These are phyloP conservation scores for Aurelia sp. DNA, from an alignment of 30 jellyfish, hydroid and myxozoan species.

Conservation along the genomic window DNA sequence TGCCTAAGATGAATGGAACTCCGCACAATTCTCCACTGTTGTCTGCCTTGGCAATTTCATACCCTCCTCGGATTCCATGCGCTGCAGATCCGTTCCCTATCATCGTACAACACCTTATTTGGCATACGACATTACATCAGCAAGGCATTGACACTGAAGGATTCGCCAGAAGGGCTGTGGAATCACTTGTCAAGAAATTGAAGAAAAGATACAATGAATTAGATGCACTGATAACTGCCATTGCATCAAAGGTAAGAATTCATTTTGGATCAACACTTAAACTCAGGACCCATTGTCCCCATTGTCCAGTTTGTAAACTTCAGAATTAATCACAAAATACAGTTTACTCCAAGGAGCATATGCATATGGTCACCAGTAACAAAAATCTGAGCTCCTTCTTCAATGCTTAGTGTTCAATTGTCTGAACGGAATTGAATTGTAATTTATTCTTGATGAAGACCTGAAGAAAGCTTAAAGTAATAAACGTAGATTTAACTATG, in stretches of 20 bases:
- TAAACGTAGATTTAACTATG: no score
- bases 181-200: constrained; percentile 92
- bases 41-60: constrained; percentile 77
- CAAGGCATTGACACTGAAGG: constrained; percentile 89
- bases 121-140: constrained; percentile 84
- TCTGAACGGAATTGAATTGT: no score
- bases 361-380: no score
- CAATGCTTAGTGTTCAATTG: no score
- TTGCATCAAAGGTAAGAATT: constrained; percentile 73
- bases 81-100: constrained; percentile 99
- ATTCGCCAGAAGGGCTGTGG: constrained; percentile 93
- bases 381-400: no score
- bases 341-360: no score
- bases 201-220: constrained; percentile 96
- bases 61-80: constrained; percentile 97
- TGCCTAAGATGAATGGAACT: constrained; percentile 77
- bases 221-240: constrained; percentile 92
- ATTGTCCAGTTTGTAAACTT: no score
- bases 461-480: no score
- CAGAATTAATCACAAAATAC: no score
- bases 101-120: constrained; percentile 89
- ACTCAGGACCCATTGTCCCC: no score
- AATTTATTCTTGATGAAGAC: no score
- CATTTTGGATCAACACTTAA: no score
- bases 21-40: constrained; percentile 84